Evolutionary conservation across 1,140 invertebrate genomes (phyloP).

Genomic region (Papilio aristodemus): DNA sequence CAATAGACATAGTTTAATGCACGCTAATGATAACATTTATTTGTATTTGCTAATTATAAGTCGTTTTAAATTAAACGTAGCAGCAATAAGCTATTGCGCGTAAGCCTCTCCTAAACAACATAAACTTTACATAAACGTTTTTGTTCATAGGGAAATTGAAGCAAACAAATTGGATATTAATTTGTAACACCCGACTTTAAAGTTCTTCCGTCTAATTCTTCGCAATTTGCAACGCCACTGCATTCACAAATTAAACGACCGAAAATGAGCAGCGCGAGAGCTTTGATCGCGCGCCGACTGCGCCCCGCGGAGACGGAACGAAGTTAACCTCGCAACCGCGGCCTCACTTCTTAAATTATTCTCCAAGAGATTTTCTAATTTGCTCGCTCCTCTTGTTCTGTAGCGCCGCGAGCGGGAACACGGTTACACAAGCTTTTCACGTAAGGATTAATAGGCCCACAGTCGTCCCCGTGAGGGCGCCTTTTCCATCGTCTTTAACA

Average conservation of each 20-base stretch:
- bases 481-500: slow-evolving; percentile 50
- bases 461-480: slow-evolving; percentile 51
- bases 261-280: slow-evolving; percentile 53
- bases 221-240: slow-evolving; percentile 50
- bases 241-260: slow-evolving; percentile 59
- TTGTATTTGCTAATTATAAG: too few species aligned
- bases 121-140: slow-evolving; percentile 15
- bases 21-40: too few species aligned
- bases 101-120: not conserved
- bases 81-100: not conserved
- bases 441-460: slow-evolving; percentile 61
- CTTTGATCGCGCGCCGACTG: slow-evolving; percentile 59
- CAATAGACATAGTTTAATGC: too few species aligned
- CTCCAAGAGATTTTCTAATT: slow-evolving; percentile 80
- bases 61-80: too few species aligned
- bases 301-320: slow-evolving; percentile 51
- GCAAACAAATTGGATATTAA: slow-evolving; percentile 16
- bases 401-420: slow-evolving; percentile 54
- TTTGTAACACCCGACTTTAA: slow-evolving; percentile 17
- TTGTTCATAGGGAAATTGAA: too few species aligned
- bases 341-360: slow-evolving; percentile 77
- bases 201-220: slow-evolving; percentile 37
- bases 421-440: slow-evolving; percentile 43
- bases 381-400: slow-evolving; percentile 63
- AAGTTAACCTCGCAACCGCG: slow-evolving; percentile 66